These are phyloP conservation scores for Acleris literana DNA, from an alignment of 2,888 invertebrate species.

Conservation along the genomic window DNA sequence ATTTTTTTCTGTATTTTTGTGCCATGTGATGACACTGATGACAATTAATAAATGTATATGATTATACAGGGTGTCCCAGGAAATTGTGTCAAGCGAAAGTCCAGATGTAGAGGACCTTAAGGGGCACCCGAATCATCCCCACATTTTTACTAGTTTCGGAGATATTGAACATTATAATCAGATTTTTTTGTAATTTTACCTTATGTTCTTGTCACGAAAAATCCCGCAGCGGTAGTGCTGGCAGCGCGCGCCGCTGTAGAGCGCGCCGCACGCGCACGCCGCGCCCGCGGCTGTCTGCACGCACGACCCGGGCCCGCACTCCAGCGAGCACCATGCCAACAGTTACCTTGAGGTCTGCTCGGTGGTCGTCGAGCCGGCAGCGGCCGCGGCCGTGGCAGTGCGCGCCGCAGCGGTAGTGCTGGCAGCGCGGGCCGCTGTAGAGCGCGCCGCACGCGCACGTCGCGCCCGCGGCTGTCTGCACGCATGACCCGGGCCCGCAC, in stretches of 20 bases:
- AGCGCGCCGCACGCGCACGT: constrained; percentile 85
- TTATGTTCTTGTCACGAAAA: constrained; percentile 86
- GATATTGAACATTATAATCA: no score
- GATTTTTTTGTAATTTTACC: no score
- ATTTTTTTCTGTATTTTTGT: no score
- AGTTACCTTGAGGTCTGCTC: constrained; percentile 61
- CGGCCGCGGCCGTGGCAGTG: constrained; percentile 82
- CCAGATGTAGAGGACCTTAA: no score
- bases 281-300: constrained; percentile 65
- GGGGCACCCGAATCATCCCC: no score
- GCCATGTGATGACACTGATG: no score
- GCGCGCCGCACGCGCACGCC: constrained; percentile 85
- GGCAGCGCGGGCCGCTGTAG: constrained; percentile 86
- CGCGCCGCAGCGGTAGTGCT: constrained; percentile 85
- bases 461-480: constrained; percentile 65
- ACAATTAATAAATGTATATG: no score
- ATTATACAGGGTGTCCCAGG: no score
- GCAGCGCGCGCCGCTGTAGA: constrained; percentile 86
- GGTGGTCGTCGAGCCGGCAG: constrained; percentile 45
- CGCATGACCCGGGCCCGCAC: constrained; percentile 82
- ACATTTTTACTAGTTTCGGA: no score
- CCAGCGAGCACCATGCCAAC: no score
- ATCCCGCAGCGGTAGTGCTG: constrained; percentile 87
- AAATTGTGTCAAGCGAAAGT: no score
- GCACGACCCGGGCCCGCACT: constrained; percentile 83